phyloP scores from a whole-genome alignment of 2,113 vertebrate genomes.

The Coptodon rendalli region DNA sequence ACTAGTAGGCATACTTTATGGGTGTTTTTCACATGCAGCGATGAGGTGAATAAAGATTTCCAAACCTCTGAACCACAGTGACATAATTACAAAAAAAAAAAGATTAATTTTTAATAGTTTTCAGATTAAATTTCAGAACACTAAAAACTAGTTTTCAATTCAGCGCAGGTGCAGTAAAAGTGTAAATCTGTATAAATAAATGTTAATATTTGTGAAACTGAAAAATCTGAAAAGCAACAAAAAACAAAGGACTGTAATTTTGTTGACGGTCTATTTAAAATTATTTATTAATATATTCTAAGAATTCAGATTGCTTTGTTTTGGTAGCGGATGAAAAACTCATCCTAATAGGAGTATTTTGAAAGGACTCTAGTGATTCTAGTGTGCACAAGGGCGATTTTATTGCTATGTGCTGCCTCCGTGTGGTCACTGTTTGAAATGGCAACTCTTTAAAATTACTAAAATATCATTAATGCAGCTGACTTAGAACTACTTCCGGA shows the following conservation, averaged over 20 bases:
- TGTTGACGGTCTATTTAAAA: background rate
- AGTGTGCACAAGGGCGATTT: too few relatives aligned
- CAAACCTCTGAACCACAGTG: background rate
- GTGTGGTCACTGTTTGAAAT: background rate
- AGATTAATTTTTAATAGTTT: background rate
- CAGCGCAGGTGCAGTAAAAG: background rate
- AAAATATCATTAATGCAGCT: fast-evolving
- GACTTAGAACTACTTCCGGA: background rate
- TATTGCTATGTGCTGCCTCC: background rate
- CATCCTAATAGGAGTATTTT: background rate
- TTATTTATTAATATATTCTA: background rate
- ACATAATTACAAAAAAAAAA: background rate
- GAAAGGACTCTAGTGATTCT: background rate
- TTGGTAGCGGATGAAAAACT: background rate
- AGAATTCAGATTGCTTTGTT: background rate
- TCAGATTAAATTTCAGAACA: background rate
- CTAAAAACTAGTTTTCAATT: background rate
- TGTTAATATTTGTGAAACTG: background rate
- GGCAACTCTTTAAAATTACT: background rate
- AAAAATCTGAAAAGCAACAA: background rate
- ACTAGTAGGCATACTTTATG: background rate
- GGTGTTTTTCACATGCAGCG: background rate
- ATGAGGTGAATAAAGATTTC: background rate
- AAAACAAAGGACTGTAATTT: background rate
- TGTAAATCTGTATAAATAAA: background rate